These are phyloP conservation scores for Clanis bilineata DNA, from an alignment of 2,888 invertebrate species.

Conservation along the genomic window DNA sequence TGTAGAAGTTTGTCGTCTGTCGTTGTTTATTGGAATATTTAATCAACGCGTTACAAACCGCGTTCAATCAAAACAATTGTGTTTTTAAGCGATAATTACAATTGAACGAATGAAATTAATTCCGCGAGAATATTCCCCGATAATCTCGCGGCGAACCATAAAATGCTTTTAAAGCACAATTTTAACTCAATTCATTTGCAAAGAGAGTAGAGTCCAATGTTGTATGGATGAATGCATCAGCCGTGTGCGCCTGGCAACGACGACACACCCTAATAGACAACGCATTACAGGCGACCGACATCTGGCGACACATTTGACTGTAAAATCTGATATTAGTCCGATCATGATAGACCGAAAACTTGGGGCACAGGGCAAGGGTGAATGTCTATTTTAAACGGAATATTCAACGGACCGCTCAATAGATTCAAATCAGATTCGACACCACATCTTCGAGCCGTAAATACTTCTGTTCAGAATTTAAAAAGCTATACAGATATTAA, in stretches of 20 bases:
- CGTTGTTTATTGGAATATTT: not conserved
- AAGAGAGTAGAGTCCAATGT: slow-evolving; percentile 52
- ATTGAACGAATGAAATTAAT: slow-evolving; percentile 56
- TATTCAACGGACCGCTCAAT: too few species aligned
- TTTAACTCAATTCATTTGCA: slow-evolving; percentile 56
- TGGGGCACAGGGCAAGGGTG: too few species aligned
- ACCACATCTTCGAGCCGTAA: too few species aligned
- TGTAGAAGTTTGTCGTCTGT: not conserved
- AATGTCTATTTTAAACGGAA: too few species aligned
- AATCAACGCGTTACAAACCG: slow-evolving; percentile 2
- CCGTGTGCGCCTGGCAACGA: slow-evolving; percentile 38
- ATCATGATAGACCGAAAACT: too few species aligned
- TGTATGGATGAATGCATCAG: slow-evolving; percentile 52
- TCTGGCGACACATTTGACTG: too few species aligned
- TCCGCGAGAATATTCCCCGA: slow-evolving; percentile 46
- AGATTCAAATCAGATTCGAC: too few species aligned
- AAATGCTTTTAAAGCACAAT: slow-evolving; percentile 55
- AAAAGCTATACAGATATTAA: too few species aligned
- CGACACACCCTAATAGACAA: too few species aligned
- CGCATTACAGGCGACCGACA: too few species aligned
- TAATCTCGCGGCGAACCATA: slow-evolving; percentile 55
- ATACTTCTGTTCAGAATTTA: too few species aligned
- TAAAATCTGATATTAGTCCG: too few species aligned
- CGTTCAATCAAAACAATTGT: slow-evolving; percentile 36
- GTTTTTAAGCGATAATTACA: slow-evolving; percentile 49